Evolutionary conservation across 2,113 vertebrate species (phyloP).

Genomic region (Onychostoma macrolepis): DNA sequence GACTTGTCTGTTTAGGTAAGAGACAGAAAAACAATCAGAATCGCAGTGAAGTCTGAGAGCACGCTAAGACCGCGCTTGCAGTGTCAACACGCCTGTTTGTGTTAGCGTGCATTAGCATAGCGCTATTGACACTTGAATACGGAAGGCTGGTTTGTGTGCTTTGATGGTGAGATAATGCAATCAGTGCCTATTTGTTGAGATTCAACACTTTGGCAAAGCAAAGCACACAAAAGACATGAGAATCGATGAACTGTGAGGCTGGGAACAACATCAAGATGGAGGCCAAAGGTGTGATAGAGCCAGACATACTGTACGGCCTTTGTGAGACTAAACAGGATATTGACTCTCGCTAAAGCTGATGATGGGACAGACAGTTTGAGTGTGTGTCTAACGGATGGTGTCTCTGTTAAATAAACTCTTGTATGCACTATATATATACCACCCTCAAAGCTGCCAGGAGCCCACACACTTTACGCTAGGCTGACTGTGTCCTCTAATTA

Average conservation of each 20-base stretch:
- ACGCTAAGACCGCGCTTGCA: background rate
- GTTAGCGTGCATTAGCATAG: constrained; percentile 30
- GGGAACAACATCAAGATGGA: constrained; percentile 23
- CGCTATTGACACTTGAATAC: constrained; percentile 17
- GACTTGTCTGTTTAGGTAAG: constrained; percentile 36
- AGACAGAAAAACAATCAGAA: constrained; percentile 40
- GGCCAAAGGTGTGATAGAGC: constrained; percentile 21
- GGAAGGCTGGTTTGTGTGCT: background rate
- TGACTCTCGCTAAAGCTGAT: constrained; percentile 12
- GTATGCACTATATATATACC: constrained; percentile 28
- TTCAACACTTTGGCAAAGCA: background rate
- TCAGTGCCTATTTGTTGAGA: constrained; percentile 16
- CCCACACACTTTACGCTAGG: constrained; percentile 34
- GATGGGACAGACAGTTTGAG: constrained; percentile 5
- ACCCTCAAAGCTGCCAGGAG: background rate
- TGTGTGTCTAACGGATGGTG: constrained; percentile 4
- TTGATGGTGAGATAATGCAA: constrained; percentile 31
- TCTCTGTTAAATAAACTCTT: constrained; percentile 27
- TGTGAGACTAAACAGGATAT: constrained; percentile 31
- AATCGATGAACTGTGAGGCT: constrained; percentile 23
- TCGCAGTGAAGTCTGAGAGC: background rate
- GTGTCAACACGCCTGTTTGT: constrained; percentile 31
- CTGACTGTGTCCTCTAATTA: constrained; percentile 27
- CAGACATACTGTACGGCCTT: background rate
- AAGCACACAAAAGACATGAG: constrained; percentile 16